Evolutionary conservation across 2,113 vertebrate species (phyloP).

Genomic region (Silurus glanis): DNA sequence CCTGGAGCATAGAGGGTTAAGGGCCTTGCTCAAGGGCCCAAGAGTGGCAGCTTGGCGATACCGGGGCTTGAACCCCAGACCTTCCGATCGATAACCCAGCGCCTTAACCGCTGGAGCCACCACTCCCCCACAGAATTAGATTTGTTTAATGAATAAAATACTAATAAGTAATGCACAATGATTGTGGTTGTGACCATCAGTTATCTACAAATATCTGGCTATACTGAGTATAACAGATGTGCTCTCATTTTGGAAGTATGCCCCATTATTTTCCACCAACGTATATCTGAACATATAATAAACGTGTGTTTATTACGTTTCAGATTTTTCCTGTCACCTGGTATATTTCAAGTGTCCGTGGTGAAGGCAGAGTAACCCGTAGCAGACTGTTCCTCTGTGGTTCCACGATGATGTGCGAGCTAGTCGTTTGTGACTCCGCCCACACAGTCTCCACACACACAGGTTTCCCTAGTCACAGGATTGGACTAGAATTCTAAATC

Average conservation of each 20-base stretch:
- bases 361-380: conserved; percentile 50
- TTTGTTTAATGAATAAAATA: neutral
- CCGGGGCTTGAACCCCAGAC: no score
- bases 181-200: neutral
- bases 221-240: neutral
- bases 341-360: conserved; percentile 59
- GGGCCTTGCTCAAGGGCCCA: no score
- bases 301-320: conserved; percentile 45
- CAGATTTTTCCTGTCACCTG: conserved; percentile 62
- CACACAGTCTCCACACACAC: neutral
- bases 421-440: conserved; percentile 42
- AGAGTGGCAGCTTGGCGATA: no score
- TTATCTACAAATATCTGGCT: neutral
- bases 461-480: conserved; percentile 36
- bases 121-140: no score
- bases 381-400: conserved; percentile 42
- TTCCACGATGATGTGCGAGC: conserved; percentile 34
- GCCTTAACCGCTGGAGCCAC: no score
- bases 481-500: conserved; percentile 40
- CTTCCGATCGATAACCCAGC: no score
- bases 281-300: neutral
- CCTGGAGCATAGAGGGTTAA: no score
- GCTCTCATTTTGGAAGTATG: neutral
- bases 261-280: neutral
- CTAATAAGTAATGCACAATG: neutral